These are phyloP conservation scores for Mus caroli DNA, from an alignment of 2,797 vertebrate species.

Conservation along the genomic window DNA sequence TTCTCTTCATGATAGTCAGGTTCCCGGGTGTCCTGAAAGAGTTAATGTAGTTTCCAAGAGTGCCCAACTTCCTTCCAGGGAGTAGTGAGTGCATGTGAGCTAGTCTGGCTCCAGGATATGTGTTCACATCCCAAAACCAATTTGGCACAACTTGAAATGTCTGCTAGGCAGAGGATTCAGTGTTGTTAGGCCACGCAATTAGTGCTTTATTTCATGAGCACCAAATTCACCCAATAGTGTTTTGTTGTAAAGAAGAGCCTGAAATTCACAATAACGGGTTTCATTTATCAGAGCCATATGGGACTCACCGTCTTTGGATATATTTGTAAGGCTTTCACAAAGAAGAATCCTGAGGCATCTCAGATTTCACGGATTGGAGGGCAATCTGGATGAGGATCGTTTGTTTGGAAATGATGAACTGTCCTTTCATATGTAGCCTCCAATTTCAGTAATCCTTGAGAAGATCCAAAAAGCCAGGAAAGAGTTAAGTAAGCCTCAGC, in stretches of 20 bases:
- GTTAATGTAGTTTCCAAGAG: constrained; percentile 84
- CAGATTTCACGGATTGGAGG: constrained; percentile 84
- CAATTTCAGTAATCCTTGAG: constrained; percentile 82
- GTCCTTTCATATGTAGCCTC: constrained; percentile 81
- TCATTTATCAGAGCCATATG: constrained; percentile 87
- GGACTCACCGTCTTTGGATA: constrained; percentile 83
- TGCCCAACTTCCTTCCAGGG: constrained; percentile 84
- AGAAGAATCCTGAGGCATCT: constrained; percentile 84
- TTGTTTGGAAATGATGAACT: constrained; percentile 83
- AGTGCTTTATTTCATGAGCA: constrained; percentile 86
- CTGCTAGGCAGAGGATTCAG: constrained; percentile 85
- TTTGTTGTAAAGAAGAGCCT: constrained; percentile 87
- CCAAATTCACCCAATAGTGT: constrained; percentile 86
- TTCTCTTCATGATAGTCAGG: constrained; percentile 72
- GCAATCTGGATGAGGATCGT: constrained; percentile 81
- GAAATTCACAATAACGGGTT: constrained; percentile 86
- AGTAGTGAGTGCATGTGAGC: constrained; percentile 81
- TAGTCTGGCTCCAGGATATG: constrained; percentile 83
- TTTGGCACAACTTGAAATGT: constrained; percentile 87
- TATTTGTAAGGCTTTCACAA: constrained; percentile 85
- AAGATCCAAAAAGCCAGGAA: constrained; percentile 79
- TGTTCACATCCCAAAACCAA: constrained; percentile 85
- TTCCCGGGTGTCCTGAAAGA: constrained; percentile 83
- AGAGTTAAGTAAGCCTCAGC: constrained; percentile 83
- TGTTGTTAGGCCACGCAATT: constrained; percentile 87